phyloP scores from a whole-genome alignment of 2,113 vertebrate genomes.

The Lycocorax pyrrhopterus region DNA sequence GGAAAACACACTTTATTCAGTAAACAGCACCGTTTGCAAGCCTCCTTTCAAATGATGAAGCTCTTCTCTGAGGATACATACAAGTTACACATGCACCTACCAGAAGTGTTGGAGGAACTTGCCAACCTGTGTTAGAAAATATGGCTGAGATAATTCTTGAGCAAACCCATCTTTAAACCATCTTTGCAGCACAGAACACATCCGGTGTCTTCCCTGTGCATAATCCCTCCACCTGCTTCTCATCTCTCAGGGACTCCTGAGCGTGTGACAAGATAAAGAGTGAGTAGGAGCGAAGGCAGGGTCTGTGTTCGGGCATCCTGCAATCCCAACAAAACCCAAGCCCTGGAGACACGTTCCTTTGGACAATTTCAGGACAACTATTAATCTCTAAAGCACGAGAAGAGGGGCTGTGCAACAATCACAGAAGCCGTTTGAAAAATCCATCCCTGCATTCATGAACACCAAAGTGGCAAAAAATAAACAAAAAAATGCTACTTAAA shows the following conservation, averaged over 20 bases:
- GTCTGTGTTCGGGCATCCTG: not conserved
- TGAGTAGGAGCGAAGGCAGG: not conserved
- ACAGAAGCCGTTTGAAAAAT: not conserved
- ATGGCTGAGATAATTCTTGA: not conserved
- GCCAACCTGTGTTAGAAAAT: not conserved
- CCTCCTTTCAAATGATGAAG: not conserved
- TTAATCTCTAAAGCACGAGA: accelerated
- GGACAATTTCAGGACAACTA: not conserved
- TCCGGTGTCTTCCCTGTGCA: not conserved
- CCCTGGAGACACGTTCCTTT: not conserved
- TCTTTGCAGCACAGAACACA: not conserved
- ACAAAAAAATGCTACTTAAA: not conserved
- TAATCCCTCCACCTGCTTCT: not conserved
- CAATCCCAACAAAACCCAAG: not conserved
- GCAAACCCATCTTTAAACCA: not conserved
- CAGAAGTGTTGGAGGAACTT: not conserved
- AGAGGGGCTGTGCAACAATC: accelerated
- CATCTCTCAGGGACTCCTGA: not conserved
- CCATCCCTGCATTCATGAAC: accelerated
- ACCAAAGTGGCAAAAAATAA: not conserved
- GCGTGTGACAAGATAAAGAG: not conserved
- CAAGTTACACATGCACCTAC: accelerated
- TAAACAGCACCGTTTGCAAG: not conserved
- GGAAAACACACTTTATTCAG: not conserved
- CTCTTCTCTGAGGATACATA: accelerated